These are phyloP conservation scores for Tetrao urogallus DNA, from an alignment of 2,113 vertebrate genomes.

Conservation along the genomic window DNA sequence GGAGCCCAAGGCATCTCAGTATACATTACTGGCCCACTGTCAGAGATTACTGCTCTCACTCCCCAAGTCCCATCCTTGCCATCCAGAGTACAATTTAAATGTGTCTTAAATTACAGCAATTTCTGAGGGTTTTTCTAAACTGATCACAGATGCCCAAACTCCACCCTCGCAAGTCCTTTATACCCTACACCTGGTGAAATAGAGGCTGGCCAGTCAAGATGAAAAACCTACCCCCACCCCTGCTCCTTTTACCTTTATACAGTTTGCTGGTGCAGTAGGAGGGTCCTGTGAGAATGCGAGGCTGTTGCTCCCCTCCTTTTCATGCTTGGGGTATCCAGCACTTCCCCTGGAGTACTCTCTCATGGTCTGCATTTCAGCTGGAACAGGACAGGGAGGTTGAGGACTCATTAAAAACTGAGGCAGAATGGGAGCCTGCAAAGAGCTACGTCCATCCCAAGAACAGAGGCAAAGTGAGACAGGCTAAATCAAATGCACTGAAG, in stretches of 20 bases:
- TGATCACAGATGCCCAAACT: neutral
- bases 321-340: neutral
- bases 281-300: neutral
- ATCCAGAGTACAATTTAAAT: neutral
- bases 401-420: neutral
- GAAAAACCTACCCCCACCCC: neutral
- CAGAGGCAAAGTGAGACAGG: neutral
- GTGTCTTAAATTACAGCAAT: neutral
- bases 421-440: neutral
- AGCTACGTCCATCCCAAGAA: neutral
- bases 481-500: neutral
- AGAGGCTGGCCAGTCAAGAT: neutral
- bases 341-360: neutral
- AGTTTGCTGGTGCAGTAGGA: neutral
- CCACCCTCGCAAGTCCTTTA: neutral
- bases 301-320: neutral
- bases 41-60: neutral
- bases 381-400: neutral
- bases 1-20: neutral
- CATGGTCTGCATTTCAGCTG: neutral
- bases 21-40: neutral
- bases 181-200: neutral
- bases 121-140: neutral
- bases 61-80: rapidly evolving
- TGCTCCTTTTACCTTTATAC: neutral